A percentile compares a stretch with the other conserved stretches of the same genome.
Evolutionary conservation across 2,888 invertebrate species (phyloP).

Genomic region (Scaptodrosophila latifasciaeformis): DNA sequence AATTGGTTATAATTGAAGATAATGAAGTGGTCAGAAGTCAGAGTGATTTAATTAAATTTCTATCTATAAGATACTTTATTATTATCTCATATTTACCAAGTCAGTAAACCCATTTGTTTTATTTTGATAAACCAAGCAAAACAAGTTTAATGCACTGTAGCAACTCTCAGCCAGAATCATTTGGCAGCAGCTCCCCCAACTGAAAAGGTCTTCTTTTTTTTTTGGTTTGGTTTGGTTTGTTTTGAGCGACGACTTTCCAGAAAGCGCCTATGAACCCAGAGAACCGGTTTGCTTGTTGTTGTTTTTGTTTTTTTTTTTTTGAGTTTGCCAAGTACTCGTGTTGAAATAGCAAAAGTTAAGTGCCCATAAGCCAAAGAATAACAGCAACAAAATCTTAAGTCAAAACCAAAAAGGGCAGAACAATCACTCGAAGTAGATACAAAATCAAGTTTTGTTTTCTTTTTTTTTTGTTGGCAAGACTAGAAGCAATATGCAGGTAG

Average conservation of each 20-base stretch:
- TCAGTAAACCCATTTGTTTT: neutral
- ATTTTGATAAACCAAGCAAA: constrained; percentile 15
- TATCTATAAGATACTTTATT: neutral
- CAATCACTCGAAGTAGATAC: constrained; percentile 15
- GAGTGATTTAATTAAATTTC: constrained; percentile 2
- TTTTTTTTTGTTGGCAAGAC: neutral
- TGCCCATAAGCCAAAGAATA: constrained; percentile 57
- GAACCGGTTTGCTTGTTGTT: constrained; percentile 60
- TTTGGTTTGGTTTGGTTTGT: no score
- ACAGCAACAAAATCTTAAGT: constrained; percentile 26
- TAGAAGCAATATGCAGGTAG: neutral
- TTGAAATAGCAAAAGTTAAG: constrained; percentile 54
- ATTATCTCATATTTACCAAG: neutral
- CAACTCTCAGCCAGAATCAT: constrained; percentile 16
- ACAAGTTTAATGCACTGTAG: constrained; percentile 27
- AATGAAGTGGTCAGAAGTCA: constrained; percentile 27
- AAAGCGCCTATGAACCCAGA: constrained; percentile 64
- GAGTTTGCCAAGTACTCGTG: constrained; percentile 26
- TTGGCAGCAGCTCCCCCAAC: neutral
- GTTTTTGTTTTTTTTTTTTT: no score
- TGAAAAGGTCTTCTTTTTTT: no score
- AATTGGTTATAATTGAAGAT: constrained; percentile 34
- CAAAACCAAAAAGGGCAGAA: constrained; percentile 26
- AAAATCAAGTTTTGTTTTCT: constrained; percentile 31
- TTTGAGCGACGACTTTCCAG: constrained; percentile 25